Conservation (phyloP, 1,140 invertebrate genomes). For the Calephelis virginiensis region DNA sequence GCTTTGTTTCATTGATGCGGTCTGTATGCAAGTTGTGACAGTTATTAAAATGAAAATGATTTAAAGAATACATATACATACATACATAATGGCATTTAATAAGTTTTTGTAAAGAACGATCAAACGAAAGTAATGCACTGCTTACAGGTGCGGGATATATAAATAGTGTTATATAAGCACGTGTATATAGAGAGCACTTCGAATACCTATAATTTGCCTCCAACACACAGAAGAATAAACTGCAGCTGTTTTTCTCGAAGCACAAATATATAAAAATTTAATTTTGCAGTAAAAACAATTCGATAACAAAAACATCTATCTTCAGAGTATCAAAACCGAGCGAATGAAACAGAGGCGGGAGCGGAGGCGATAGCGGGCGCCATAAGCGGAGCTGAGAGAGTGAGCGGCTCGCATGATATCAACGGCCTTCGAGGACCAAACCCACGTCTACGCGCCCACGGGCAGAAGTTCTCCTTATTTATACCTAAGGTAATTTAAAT, state of each 20-base stretch:
- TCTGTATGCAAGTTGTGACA: not conserved
- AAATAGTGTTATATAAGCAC: too few species aligned
- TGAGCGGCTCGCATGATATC: slow-evolving; percentile 31
- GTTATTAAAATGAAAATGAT: too few species aligned
- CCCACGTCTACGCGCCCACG: slow-evolving; percentile 56
- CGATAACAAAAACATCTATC: slow-evolving; percentile 11
- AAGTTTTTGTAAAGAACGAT: too few species aligned
- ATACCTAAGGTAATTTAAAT: slow-evolving; percentile 66
- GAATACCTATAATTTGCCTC: too few species aligned
- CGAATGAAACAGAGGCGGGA: slow-evolving; percentile 38
- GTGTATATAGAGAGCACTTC: too few species aligned
- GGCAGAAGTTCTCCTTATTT: slow-evolving; percentile 66
- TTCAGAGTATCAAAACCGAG: slow-evolving; percentile 50
- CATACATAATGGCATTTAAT: too few species aligned
- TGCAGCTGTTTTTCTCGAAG: too few species aligned
- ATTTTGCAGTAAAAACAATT: not conserved
- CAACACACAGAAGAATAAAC: too few species aligned
- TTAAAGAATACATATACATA: too few species aligned
- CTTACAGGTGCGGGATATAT: too few species aligned
- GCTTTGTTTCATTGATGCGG: not conserved
- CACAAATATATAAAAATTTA: not conserved
- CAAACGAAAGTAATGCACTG: too few species aligned
- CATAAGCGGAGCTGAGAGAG: slow-evolving; percentile 33
- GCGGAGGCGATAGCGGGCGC: slow-evolving; percentile 27
- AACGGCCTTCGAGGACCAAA: slow-evolving; percentile 57